Evolutionary conservation across 1,140 invertebrate species (phyloP), one percentile per base, ranked within the genome.

Genomic region (Bombus affinis): DNA sequence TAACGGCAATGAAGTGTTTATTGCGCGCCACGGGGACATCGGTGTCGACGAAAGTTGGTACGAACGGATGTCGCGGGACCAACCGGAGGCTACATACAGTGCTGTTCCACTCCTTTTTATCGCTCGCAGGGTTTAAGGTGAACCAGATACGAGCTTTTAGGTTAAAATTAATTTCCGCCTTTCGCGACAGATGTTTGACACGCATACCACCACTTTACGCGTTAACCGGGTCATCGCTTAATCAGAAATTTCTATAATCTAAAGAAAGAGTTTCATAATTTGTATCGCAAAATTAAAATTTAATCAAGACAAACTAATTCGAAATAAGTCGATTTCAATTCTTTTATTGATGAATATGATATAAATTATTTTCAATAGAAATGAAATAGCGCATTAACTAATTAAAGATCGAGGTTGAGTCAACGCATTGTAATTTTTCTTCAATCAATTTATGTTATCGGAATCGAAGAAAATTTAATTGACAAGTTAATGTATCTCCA

Each of bases 1-100:
- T 44, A 74, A 78, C 32, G 3, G 42, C 37, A 53, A 71, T 39
- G 25, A 70, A 44, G n/a, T 68, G n/a, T 78, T 79, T 32, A 35
- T 47, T 68, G 42, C n/a, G 2, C 42, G 39, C n/a, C 35, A 59
- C 10, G 28, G 39, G 2, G 12, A 35, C 15, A n/a, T 79, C 28
- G 22, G 32, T 53, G n/a, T 74, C 10, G 18, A 44, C 8, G 2
- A 10, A 53, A 53, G 42, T 28, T 35, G 44, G 35, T 53, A 13
- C 5, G 32, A 53, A 44, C 22, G 71, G 15, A 75, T 75, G 44
- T 35, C 12, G 18, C 73, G 42, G 8, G 71, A 18, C n/a, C 22
- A 15, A 10, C 42, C 42, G 6, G 28, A 10, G 28, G 15, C 15
- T n/a, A 53, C 47, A 28, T 71, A 71, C 68, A 10, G 0, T 12